Conservation (phyloP, 2,888 invertebrate species). For the Lithophane leautieri region DNA sequence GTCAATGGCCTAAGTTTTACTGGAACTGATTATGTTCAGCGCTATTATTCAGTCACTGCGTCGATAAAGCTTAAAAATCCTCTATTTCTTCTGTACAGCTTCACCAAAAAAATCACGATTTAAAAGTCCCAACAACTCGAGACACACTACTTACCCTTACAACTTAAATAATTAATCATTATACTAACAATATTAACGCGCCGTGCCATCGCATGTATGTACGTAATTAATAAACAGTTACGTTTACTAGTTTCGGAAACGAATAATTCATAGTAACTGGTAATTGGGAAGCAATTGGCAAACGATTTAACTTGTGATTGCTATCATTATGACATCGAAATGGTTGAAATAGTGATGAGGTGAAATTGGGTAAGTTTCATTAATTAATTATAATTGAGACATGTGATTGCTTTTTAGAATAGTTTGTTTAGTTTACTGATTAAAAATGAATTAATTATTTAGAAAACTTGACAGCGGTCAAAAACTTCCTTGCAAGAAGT, state of each 20-base stretch:
- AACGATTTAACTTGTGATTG: slow-evolving; percentile 44
- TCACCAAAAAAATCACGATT: not conserved
- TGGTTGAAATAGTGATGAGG: slow-evolving; percentile 27
- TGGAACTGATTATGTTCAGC: no score
- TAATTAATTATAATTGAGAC: slow-evolving; percentile 26
- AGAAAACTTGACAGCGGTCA: not conserved
- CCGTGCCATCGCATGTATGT: slow-evolving; percentile 69
- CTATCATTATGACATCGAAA: slow-evolving; percentile 37
- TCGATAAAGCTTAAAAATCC: not conserved
- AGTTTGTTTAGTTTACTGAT: not conserved
- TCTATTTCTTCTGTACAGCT: not conserved
- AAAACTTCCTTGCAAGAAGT: slow-evolving; percentile 3
- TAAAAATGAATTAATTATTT: not conserved
- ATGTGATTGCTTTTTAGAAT: slow-evolving; percentile 18
- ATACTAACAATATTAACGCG: slow-evolving; percentile 10
- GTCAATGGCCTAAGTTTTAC: not conserved
- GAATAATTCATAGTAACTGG: slow-evolving; percentile 74
- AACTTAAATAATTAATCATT: slow-evolving; percentile 37
- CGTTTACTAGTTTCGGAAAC: slow-evolving; percentile 67
- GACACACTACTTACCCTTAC: not conserved
- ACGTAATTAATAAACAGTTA: slow-evolving; percentile 79
- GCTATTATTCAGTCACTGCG: not conserved
- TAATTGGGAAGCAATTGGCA: slow-evolving; percentile 46
- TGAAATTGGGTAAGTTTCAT: slow-evolving; percentile 7
- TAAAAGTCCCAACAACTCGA: not conserved